Conservation (phyloP, 2,797 vertebrate species). For the Microhierax caerulescens region DNA sequence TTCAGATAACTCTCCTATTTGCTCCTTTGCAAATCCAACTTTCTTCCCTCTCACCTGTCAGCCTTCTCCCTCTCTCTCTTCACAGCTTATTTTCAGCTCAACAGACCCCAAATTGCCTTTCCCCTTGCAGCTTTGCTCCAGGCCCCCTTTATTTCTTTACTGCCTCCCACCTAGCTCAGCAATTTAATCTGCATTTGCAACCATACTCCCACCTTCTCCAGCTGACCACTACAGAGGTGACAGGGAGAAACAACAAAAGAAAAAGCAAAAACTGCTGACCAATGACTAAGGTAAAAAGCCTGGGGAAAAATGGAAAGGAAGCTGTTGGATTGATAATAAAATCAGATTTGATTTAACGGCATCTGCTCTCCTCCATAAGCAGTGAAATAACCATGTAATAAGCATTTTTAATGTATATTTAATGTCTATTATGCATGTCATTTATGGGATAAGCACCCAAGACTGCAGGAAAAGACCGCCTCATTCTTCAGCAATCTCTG, state of each 20-base stretch:
- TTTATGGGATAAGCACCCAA: background rate
- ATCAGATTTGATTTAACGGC: background rate
- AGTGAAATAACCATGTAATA: background rate
- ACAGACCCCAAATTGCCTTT: background rate
- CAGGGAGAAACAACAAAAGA: background rate
- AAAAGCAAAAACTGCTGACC: background rate
- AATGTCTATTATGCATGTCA: background rate
- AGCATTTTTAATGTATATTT: background rate
- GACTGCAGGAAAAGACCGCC: background rate
- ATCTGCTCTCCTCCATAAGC: background rate
- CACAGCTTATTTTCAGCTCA: background rate
- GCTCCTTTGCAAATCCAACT: background rate
- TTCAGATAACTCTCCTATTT: background rate
- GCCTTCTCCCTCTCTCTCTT: background rate
- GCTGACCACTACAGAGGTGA: background rate
- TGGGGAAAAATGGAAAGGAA: background rate
- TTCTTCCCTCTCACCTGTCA: background rate
- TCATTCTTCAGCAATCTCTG: background rate
- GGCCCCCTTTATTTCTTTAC: background rate
- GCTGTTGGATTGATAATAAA: background rate
- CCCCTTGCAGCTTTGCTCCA: background rate
- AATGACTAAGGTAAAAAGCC: background rate
- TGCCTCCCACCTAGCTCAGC: background rate
- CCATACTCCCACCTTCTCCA: background rate
- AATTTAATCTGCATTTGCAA: background rate